Base-by-base conservation (phyloP, 2,113 vertebrate species). In the Donacobius atricapilla region DNA sequence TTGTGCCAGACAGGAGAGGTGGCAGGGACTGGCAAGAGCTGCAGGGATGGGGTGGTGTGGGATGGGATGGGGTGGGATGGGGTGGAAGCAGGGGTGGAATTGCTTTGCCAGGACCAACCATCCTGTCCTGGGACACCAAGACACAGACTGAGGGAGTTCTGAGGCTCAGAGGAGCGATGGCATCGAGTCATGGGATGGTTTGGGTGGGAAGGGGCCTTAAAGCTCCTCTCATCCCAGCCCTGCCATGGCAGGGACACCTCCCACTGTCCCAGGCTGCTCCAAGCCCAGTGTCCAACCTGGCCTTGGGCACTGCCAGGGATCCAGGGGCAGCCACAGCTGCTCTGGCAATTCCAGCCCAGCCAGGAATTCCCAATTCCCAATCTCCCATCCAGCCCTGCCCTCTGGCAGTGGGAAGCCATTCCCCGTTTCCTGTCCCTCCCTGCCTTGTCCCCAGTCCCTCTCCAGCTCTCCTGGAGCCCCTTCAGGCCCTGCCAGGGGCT, bases 161-260 rank as follows among this genome's bases (percentile, higher is more conserved):
- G 2, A 2, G 51, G 48, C 12, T 69, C 24, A 1, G 7, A 1
- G 31, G 24, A 42, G 40, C 0, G 22, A 13, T n/a, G 24, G 7
- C 23, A 25, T 30, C 24, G 8, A 44, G n/a, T 18, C 44, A 4
- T 21, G 24, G 56, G 5, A 45, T 61, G 56, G 5, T 2, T 28
- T 61, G 54, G 54, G 54, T 37, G 1, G 33, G 25, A 7, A 66
- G 7, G 30, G 27, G 19, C 27, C 6, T 7, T 0, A 22, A 33
- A 68, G 7, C 64, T 35, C 6, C 2, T 13, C 0, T 11, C 39
- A 44, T 15, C 15, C 18, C 44, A 45, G 10, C 56, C 33, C 57
- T 9, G 31, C 31, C 42, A 35, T 35, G 63, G 37, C 72, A 76
- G 71, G 51, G 71, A 66, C 83, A 17, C 53, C 72, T 60, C 45